Evolutionary conservation across 1,140 invertebrate genomes (phyloP).

Genomic region (Armadillidium nasatum): DNA sequence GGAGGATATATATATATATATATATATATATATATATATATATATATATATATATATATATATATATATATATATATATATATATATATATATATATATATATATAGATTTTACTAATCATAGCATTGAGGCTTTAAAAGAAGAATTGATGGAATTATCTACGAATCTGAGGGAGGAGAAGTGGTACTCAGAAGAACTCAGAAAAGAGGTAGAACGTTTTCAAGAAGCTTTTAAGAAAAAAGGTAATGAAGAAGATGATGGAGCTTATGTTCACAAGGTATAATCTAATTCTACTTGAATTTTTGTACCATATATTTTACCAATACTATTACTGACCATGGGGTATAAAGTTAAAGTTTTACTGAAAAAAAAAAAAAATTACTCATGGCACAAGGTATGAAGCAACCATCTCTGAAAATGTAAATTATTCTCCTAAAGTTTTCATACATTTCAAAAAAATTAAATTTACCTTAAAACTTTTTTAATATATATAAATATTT

Average conservation of each 20-base stretch:
- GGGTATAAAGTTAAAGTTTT: too few relatives aligned
- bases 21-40: not conserved
- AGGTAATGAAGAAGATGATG: constrained; percentile 28
- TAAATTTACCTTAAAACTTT: too few relatives aligned
- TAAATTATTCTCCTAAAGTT: too few relatives aligned
- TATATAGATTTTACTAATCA: constrained; percentile 29
- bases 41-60: not conserved
- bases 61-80: too few relatives aligned
- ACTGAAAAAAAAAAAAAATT: too few relatives aligned
- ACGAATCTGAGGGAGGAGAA: constrained; percentile 47
- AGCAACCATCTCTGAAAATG: too few relatives aligned
- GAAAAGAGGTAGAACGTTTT: constrained; percentile 47
- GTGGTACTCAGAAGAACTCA: constrained; percentile 48
- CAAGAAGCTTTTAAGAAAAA: constrained; percentile 38
- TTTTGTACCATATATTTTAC: too few relatives aligned
- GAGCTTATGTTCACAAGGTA: constrained; percentile 36
- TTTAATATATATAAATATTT: too few relatives aligned
- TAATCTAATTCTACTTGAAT: not conserved
- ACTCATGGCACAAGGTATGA: too few relatives aligned
- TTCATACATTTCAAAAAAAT: too few relatives aligned
- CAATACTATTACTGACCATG: too few relatives aligned
- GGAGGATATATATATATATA: not conserved
- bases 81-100: not conserved
- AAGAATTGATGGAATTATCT: constrained; percentile 48
- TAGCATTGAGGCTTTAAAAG: constrained; percentile 44